A percentile compares a stretch with the other conserved stretches of the same genome.
phyloP scores from a whole-genome alignment of 1,140 invertebrate genomes.

The Sitophilus oryzae region DNA sequence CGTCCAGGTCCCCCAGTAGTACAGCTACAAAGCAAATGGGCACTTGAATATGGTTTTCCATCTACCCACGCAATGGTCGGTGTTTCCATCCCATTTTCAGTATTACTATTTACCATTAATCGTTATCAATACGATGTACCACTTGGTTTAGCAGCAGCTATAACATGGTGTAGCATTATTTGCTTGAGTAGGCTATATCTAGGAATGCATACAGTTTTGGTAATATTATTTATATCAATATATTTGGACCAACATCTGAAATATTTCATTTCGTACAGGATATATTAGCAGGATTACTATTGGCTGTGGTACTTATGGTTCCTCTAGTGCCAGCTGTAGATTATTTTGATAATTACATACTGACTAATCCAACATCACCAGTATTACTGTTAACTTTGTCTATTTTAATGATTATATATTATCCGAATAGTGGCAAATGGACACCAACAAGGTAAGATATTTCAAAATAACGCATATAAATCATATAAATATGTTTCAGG shows the following conservation, averaged over 20 bases:
- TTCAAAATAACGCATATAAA: neutral
- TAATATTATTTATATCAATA: slow-evolving; percentile 44
- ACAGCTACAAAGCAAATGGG: slow-evolving; percentile 78
- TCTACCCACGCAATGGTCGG: slow-evolving; percentile 91
- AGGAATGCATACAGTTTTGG: slow-evolving; percentile 86
- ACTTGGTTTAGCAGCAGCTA: slow-evolving; percentile 50
- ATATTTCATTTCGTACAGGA: slow-evolving; percentile 52
- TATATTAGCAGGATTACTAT: slow-evolving; percentile 64
- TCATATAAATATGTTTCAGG: slow-evolving; percentile 44
- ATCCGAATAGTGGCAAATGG: slow-evolving; percentile 71
- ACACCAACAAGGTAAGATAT: slow-evolving; percentile 67
- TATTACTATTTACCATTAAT: slow-evolving; percentile 71
- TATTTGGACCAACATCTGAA: neutral
- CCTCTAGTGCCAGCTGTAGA: slow-evolving; percentile 70
- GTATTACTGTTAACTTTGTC: slow-evolving; percentile 57
- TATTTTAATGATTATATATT: slow-evolving; percentile 62
- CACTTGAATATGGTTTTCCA: slow-evolving; percentile 87
- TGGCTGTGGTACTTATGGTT: slow-evolving; percentile 63
- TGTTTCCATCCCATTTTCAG: slow-evolving; percentile 77
- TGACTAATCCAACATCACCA: slow-evolving; percentile 62
- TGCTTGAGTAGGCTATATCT: slow-evolving; percentile 82
- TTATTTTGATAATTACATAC: slow-evolving; percentile 62
- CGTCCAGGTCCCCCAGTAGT: slow-evolving; percentile 77
- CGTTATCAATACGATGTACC: slow-evolving; percentile 69
- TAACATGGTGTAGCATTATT: slow-evolving; percentile 67